phyloP scores from a whole-genome alignment of 2,797 vertebrate species.

The Oreochromis mossambicus region DNA sequence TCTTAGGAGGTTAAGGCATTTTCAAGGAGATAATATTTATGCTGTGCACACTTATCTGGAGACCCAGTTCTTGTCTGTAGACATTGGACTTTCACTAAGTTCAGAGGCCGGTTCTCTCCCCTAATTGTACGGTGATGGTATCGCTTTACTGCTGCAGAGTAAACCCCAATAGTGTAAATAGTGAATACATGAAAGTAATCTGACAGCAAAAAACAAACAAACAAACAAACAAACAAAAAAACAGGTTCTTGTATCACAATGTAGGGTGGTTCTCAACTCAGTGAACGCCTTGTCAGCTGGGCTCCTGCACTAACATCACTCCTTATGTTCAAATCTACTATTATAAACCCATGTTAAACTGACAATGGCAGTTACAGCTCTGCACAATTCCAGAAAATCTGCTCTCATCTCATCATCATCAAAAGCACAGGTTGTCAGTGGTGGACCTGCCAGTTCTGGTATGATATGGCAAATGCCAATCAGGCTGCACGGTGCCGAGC shows the following conservation, averaged over 20 bases:
- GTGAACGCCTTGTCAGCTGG: not conserved
- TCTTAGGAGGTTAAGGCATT: not conserved
- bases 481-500: not conserved
- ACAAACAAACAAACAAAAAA: not conserved
- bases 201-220: not conserved
- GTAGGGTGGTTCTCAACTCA: not conserved
- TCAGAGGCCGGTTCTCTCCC: not conserved
- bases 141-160: not conserved
- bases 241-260: fast-evolving
- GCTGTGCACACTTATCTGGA: slow-evolving; percentile 17
- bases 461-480: not conserved
- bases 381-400: not conserved
- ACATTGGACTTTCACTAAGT: slow-evolving; percentile 32
- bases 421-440: not conserved
- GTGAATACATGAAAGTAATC: not conserved
- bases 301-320: not conserved
- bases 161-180: not conserved
- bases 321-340: not conserved
- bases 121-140: not conserved
- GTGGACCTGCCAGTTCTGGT: not conserved
- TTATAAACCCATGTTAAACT: not conserved
- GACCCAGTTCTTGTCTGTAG: not conserved
- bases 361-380: not conserved
- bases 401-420: not conserved
- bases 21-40: not conserved